phyloP scores from a whole-genome alignment of 92 coral and sea anemone genomes.

The Zoanthus sansibaricus region DNA sequence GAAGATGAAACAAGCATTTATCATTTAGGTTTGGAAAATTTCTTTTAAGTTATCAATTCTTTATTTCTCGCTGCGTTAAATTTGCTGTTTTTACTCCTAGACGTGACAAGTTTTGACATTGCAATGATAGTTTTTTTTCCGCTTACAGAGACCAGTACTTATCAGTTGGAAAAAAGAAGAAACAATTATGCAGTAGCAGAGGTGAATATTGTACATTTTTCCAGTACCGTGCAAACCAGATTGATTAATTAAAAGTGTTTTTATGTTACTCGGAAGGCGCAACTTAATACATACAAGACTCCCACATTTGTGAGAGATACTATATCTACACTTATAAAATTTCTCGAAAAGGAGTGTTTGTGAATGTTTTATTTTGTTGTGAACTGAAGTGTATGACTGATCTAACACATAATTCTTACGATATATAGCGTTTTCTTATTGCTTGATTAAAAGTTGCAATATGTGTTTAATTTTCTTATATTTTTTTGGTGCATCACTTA shows the following conservation, averaged over 20 bases:
- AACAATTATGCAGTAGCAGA: neutral
- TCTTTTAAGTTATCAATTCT: neutral
- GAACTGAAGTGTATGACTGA: too few species aligned
- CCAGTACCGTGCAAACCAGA: neutral
- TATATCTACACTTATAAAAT: neutral
- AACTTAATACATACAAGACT: neutral
- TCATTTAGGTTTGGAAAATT: neutral
- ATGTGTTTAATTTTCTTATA: too few species aligned
- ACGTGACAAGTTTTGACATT: neutral
- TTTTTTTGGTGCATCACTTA: too few species aligned
- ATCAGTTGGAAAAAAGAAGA: neutral
- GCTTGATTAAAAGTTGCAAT: too few species aligned
- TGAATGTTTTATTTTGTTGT: too few species aligned
- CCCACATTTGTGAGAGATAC: neutral
- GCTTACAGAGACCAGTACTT: conserved; percentile 21
- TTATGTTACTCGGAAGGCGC: neutral
- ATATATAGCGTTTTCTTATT: too few species aligned
- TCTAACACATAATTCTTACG: too few species aligned
- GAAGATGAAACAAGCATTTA: neutral
- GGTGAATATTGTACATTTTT: conserved; percentile 4
- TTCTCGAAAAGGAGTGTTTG: neutral
- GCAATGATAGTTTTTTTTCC: neutral
- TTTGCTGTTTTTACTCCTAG: neutral
- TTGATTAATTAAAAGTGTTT: neutral
- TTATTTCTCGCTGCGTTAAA: neutral